Conservation (phyloP, 1,140 invertebrate species). For the Zaprionus africanus region DNA sequence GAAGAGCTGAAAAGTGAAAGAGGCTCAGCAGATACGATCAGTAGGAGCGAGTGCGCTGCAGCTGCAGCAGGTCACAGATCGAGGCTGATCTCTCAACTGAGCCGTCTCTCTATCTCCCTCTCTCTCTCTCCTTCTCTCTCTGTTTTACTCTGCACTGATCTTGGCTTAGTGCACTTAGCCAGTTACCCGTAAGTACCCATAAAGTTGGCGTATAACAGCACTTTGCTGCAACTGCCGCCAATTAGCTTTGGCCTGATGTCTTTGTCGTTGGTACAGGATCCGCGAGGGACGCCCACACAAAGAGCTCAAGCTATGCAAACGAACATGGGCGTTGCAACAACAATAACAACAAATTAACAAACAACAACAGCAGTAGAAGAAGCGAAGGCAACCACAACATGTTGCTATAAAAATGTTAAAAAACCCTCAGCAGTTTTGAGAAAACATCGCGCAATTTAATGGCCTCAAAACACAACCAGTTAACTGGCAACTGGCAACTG, state of each 20-base stretch:
- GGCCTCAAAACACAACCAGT: slow-evolving; percentile 23
- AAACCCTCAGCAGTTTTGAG: slow-evolving; percentile 43
- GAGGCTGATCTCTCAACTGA: background rate
- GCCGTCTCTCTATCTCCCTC: background rate
- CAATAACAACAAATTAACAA: slow-evolving; percentile 21
- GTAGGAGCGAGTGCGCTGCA: background rate
- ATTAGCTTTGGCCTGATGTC: slow-evolving; percentile 5
- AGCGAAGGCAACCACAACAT: background rate
- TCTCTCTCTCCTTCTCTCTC: too few species aligned
- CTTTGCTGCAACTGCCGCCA: background rate
- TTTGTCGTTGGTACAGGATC: background rate
- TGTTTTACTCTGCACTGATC: background rate
- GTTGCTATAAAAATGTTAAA: slow-evolving; percentile 60
- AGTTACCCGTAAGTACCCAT: background rate
- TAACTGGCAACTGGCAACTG: slow-evolving; percentile 26
- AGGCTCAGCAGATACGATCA: background rate
- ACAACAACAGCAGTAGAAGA: background rate
- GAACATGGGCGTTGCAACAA: slow-evolving; percentile 40
- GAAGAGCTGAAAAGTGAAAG: background rate
- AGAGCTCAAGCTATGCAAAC: background rate
- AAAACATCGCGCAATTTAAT: slow-evolving; percentile 42
- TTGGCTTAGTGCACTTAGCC: slow-evolving; percentile 2
- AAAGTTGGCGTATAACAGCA: background rate
- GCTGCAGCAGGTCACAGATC: slow-evolving; percentile 1
- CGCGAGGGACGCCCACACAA: slow-evolving; percentile 27